A percentile compares a stretch with the other conserved stretches of the same genome.
Conservation (phyloP, 2,113 vertebrate genomes). For the Austrofundulus limnaeus region DNA sequence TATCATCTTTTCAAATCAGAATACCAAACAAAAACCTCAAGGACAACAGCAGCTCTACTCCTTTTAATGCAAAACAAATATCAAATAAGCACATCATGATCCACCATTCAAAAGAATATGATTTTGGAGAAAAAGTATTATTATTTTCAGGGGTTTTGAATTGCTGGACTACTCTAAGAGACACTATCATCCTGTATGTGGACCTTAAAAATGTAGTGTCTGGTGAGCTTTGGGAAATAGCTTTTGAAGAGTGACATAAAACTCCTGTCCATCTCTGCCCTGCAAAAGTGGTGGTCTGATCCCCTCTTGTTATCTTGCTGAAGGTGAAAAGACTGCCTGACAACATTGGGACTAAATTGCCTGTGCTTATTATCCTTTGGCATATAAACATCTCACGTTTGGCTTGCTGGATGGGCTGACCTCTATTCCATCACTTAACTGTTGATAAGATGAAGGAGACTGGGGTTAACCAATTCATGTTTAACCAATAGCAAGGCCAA, state of each 20-base stretch:
- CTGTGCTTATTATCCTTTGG: slow-evolving; percentile 66
- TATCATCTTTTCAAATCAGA: not conserved
- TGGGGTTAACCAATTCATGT: slow-evolving; percentile 62
- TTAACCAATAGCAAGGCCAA: slow-evolving; percentile 51
- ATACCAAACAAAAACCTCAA: not conserved
- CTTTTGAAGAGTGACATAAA: slow-evolving; percentile 64
- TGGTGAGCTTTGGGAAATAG: slow-evolving; percentile 64
- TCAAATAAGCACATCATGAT: not conserved
- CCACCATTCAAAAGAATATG: not conserved
- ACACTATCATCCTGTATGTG: slow-evolving; percentile 3
- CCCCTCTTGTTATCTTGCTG: slow-evolving; percentile 61
- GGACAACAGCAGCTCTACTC: not conserved
- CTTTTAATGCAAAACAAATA: not conserved
- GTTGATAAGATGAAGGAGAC: slow-evolving; percentile 57
- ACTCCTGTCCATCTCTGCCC: slow-evolving; percentile 25
- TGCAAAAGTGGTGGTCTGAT: slow-evolving; percentile 53
- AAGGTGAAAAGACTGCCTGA: slow-evolving; percentile 53
- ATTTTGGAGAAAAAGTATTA: not conserved
- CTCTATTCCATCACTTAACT: slow-evolving; percentile 68
- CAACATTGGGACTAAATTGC: slow-evolving; percentile 60
- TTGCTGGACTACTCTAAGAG: not conserved
- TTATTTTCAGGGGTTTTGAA: not conserved
- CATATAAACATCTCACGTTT: slow-evolving; percentile 69
- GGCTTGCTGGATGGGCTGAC: slow-evolving; percentile 47
- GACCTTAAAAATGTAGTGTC: slow-evolving; percentile 49